Conservation (phyloP, 2,113 vertebrate genomes). For the Cettia cetti region DNA sequence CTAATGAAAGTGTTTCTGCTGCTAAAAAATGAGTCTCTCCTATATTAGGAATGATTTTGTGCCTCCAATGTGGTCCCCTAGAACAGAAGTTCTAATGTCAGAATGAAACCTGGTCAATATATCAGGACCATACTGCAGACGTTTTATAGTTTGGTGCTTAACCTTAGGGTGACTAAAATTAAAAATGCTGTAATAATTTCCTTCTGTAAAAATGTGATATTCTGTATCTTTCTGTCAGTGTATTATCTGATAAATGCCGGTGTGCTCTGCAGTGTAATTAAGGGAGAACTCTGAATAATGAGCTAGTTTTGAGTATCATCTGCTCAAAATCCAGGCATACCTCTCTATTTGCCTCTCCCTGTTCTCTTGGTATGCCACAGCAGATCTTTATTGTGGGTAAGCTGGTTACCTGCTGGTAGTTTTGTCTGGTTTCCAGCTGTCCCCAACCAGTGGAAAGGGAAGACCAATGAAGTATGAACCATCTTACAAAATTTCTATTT, state of each 20-base stretch:
- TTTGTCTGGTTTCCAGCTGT: neutral
- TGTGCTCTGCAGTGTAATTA: neutral
- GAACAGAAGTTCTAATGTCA: neutral
- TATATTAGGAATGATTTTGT: neutral
- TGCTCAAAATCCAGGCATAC: neutral
- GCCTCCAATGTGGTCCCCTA: accelerated
- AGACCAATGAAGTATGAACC: neutral
- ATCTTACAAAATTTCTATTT: accelerated
- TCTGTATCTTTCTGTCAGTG: neutral
- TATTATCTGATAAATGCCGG: neutral
- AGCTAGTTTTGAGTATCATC: neutral
- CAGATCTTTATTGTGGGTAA: neutral
- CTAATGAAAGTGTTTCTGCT: neutral
- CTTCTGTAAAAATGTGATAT: neutral
- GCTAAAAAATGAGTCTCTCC: neutral
- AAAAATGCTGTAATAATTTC: neutral
- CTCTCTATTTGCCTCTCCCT: neutral
- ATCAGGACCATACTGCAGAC: neutral
- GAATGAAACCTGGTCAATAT: neutral
- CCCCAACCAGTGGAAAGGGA: neutral
- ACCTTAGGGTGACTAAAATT: neutral
- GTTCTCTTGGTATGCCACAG: neutral
- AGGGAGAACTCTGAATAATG: neutral
- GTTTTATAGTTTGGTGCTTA: neutral
- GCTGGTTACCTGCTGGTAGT: neutral